phyloP scores from a whole-genome alignment of 2,888 invertebrate genomes.

The Drosophila vallismaia region DNA sequence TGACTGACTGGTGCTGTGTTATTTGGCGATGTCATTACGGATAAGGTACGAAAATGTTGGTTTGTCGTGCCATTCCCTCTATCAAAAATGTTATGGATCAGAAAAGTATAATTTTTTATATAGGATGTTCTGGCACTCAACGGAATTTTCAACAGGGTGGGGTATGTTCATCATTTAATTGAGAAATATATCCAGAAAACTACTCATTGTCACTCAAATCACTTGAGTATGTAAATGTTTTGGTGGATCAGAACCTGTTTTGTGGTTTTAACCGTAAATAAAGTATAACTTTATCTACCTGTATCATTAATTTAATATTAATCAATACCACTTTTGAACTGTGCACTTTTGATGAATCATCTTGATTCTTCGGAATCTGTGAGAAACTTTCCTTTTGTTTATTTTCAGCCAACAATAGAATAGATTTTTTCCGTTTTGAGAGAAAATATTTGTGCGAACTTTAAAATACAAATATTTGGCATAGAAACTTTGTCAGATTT shows the following conservation, averaged over 20 bases:
- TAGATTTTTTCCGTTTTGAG: constrained; percentile 17
- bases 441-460: constrained; percentile 30
- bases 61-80: constrained; percentile 27
- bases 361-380: background rate
- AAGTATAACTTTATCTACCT: background rate
- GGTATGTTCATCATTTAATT: background rate
- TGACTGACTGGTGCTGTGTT: constrained; percentile 41
- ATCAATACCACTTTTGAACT: constrained; percentile 7
- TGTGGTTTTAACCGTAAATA: background rate
- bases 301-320: background rate
- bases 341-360: constrained; percentile 33
- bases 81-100: constrained; percentile 6
- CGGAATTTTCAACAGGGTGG: background rate
- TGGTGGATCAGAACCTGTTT: constrained; percentile 3
- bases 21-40: constrained; percentile 45
- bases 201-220: background rate
- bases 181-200: constrained; percentile 13
- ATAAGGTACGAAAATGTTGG: constrained; percentile 30
- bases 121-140: background rate
- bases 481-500: constrained; percentile 13
- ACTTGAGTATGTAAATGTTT: background rate
- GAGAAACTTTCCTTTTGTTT: constrained; percentile 6
- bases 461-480: constrained; percentile 26
- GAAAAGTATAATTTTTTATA: constrained; percentile 5
- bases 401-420: constrained; percentile 28